Conservation (phyloP, 2,113 vertebrate genomes). For the Melanostigma gelatinosum region DNA sequence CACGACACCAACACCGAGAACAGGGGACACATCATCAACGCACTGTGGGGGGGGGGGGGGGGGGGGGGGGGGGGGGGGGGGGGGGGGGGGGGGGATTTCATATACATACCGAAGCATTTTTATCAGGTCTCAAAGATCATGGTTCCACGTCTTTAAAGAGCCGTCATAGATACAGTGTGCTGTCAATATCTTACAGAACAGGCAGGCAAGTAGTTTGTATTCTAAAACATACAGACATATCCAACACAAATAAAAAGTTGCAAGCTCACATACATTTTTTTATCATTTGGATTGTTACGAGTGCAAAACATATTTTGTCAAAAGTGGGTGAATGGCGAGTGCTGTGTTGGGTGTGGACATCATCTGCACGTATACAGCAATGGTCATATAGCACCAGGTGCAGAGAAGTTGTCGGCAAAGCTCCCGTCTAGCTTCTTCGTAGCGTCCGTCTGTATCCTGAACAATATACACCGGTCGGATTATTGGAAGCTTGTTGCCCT, state of each 20-base stretch:
- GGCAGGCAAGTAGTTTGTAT: constrained; percentile 72
- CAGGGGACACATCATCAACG: constrained; percentile 73
- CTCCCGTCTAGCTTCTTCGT: constrained; percentile 40
- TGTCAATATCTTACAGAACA: constrained; percentile 78
- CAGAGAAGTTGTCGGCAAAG: constrained; percentile 58
- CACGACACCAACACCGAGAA: constrained; percentile 76
- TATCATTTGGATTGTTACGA: constrained; percentile 63
- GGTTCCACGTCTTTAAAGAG: constrained; percentile 60
- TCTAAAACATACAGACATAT: constrained; percentile 68
- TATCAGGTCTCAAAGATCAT: constrained; percentile 74
- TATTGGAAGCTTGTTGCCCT: constrained; percentile 57
- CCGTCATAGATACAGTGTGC: constrained; percentile 81
- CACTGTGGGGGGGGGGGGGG: constrained; percentile 46
- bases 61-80: constrained; percentile 9
- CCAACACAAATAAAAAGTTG: constrained; percentile 65
- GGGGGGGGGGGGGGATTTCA: constrained; percentile 33
- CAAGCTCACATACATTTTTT: constrained; percentile 67
- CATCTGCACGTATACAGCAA: constrained; percentile 61
- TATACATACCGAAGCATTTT: constrained; percentile 60
- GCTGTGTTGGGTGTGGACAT: constrained; percentile 38
- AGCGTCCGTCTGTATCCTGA: constrained; percentile 50
- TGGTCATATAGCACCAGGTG: constrained; percentile 78
- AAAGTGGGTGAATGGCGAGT: constrained; percentile 31
- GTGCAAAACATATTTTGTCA: constrained; percentile 60
- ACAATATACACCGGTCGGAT: constrained; percentile 47